Evolutionary conservation across 2,888 invertebrate species (phyloP).

Genomic region (Drosophila paucipuncta): DNA sequence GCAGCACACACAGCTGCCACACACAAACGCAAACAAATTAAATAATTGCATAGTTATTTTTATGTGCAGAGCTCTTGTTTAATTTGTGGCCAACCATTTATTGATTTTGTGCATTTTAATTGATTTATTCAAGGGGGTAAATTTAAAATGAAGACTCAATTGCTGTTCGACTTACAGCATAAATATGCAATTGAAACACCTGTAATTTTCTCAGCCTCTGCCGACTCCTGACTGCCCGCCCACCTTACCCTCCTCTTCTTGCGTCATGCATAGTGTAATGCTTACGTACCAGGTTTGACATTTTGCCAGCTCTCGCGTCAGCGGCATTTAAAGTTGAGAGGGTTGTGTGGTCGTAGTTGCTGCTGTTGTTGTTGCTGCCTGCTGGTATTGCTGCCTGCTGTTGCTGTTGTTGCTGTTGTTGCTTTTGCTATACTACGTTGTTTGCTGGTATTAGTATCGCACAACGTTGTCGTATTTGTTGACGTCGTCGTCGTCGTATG

Average conservation of each 20-base stretch:
- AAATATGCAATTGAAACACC: conserved; percentile 31
- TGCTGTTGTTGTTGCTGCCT: conserved; percentile 17
- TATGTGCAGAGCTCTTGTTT: not conserved
- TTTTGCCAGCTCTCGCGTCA: conserved; percentile 59
- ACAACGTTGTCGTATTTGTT: conserved; percentile 59
- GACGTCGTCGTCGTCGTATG: conserved; percentile 65
- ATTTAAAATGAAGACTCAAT: conserved; percentile 13
- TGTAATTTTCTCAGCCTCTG: conserved; percentile 7
- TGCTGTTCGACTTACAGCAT: conserved; percentile 16
- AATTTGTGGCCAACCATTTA: conserved; percentile 10
- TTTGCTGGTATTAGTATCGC: conserved; percentile 60
- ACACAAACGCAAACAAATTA: conserved; percentile 1
- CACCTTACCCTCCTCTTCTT: conserved; percentile 18
- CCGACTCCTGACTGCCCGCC: conserved; percentile 1
- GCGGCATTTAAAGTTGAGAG: conserved; percentile 55
- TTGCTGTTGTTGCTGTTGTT: conserved; percentile 8
- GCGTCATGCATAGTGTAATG: conserved; percentile 44
- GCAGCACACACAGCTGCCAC: conserved; percentile 24
- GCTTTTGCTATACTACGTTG: conserved; percentile 19
- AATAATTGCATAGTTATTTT: not conserved
- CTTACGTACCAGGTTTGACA: conserved; percentile 66
- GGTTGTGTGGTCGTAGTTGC: conserved; percentile 55
- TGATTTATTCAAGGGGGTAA: conserved; percentile 31
- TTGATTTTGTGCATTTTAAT: conserved; percentile 48
- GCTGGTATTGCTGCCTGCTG: conserved; percentile 5